Evolutionary conservation across 2,888 invertebrate genomes (phyloP).

Genomic region (Plagiodera versicolora): DNA sequence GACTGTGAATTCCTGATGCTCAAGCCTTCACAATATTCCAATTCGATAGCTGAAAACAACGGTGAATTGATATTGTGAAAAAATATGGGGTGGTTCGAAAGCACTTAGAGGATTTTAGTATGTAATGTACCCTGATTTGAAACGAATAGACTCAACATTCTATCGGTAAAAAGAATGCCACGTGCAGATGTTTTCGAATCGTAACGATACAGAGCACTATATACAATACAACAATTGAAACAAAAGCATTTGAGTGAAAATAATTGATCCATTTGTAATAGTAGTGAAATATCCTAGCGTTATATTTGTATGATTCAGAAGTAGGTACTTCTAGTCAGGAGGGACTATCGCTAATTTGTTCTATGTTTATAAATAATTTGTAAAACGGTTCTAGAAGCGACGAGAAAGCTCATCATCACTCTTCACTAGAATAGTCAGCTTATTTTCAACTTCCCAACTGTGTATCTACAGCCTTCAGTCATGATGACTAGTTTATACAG

Average conservation of each 20-base stretch:
- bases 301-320: too few relatives aligned
- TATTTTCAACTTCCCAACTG: too few relatives aligned
- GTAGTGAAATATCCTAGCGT: too few relatives aligned
- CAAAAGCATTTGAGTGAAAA: neutral
- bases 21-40: neutral
- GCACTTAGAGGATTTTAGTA: neutral
- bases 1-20: neutral
- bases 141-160: neutral
- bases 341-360: too few relatives aligned
- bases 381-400: too few relatives aligned
- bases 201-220: neutral
- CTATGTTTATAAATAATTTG: too few relatives aligned
- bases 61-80: neutral
- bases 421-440: too few relatives aligned
- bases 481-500: too few relatives aligned
- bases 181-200: neutral
- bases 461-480: too few relatives aligned
- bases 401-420: too few relatives aligned
- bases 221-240: neutral
- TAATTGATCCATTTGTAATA: neutral
- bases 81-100: neutral
- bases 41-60: neutral
- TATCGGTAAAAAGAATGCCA: neutral
- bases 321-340: too few relatives aligned
- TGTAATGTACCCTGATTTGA: neutral